phyloP scores from a whole-genome alignment of 2,888 invertebrate genomes.

The Netelia virgata region DNA sequence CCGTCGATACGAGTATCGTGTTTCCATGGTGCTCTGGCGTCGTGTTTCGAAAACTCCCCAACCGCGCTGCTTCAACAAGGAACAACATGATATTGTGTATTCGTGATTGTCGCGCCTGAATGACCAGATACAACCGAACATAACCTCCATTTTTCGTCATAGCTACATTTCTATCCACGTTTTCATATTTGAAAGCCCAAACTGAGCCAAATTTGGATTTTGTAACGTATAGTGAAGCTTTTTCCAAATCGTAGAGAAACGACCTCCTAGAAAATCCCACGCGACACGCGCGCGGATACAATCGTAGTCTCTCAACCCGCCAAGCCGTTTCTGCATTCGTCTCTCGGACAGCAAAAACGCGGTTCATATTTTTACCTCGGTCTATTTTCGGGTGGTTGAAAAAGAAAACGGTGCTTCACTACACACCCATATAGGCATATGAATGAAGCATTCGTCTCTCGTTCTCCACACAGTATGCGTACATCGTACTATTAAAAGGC shows the following conservation, averaged over 20 bases:
- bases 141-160: background rate
- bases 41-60: constrained; percentile 34
- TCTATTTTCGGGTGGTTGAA: constrained; percentile 54
- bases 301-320: constrained; percentile 5
- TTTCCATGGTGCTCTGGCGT: constrained; percentile 32
- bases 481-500: background rate
- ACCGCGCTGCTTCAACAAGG: background rate
- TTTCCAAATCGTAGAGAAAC: background rate
- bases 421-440: background rate
- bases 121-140: background rate
- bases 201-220: background rate
- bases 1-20: constrained; percentile 6
- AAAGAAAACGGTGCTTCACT: constrained; percentile 23
- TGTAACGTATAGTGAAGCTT: background rate
- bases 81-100: background rate
- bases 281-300: constrained; percentile 19
- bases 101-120: background rate
- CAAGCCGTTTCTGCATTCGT: constrained; percentile 28
- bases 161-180: background rate
- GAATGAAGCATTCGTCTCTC: background rate
- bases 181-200: background rate
- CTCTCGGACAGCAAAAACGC: constrained; percentile 49
- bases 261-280: constrained; percentile 34
- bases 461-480: background rate
- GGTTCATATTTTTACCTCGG: constrained; percentile 57